These are phyloP conservation scores for Melikaiella ostensackeni DNA, from an alignment of 2,888 invertebrate genomes.

Conservation along the genomic window DNA sequence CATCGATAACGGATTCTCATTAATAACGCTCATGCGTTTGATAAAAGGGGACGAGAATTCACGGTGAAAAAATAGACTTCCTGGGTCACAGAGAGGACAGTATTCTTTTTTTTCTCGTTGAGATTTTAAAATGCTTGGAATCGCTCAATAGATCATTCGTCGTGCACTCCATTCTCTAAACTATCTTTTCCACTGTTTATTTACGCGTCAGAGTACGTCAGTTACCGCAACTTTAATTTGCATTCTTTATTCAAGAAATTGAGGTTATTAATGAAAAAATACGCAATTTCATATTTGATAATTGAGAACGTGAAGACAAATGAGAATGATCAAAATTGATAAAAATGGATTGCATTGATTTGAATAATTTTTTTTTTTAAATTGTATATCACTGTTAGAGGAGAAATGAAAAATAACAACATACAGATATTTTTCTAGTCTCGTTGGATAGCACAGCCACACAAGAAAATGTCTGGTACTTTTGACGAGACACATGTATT, in stretches of 20 bases:
- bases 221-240: neutral
- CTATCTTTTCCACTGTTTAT: neutral
- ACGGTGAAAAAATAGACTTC: slow-evolving; percentile 28
- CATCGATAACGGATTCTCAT: slow-evolving; percentile 40
- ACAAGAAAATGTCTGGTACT: no score
- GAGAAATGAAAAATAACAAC: no score
- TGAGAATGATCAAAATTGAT: neutral
- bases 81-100: slow-evolving; percentile 12
- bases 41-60: slow-evolving; percentile 4
- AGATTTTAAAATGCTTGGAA: slow-evolving; percentile 14
- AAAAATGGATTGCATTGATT: neutral
- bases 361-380: neutral
- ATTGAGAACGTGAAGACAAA: neutral
- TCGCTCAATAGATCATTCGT: slow-evolving; percentile 24
- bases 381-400: no score
- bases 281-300: neutral
- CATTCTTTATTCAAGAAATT: neutral
- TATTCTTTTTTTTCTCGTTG: slow-evolving; percentile 1
- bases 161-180: neutral
- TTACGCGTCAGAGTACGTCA: neutral
- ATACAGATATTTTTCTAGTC: no score
- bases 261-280: neutral
- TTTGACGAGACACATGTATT: no score
- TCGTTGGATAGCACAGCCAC: no score
- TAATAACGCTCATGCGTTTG: slow-evolving; percentile 26